Conservation (phyloP, 2,888 invertebrate species). For the Allygus modestus region DNA sequence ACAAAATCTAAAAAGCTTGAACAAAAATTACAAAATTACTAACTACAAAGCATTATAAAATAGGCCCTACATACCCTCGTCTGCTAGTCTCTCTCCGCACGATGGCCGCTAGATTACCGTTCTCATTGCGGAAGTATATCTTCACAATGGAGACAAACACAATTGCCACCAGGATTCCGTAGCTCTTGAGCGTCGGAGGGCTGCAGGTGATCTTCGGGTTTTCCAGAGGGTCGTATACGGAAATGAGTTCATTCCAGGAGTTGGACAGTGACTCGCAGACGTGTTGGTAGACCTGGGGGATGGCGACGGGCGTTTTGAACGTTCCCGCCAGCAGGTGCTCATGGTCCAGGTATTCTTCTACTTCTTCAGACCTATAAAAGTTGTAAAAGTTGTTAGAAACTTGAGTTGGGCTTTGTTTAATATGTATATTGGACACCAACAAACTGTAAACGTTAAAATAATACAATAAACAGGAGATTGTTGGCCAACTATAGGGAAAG, state of each 20-base stretch:
- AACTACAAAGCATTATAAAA: too few relatives aligned
- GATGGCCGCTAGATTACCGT: constrained; percentile 35
- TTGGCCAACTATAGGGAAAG: too few relatives aligned
- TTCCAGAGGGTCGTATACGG: constrained; percentile 87
- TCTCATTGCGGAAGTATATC: constrained; percentile 77
- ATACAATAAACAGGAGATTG: too few relatives aligned
- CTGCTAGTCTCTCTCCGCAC: constrained; percentile 27
- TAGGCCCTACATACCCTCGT: constrained; percentile 3
- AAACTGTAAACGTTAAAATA: too few relatives aligned
- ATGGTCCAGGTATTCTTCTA: constrained; percentile 57
- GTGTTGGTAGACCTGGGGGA: constrained; percentile 83
- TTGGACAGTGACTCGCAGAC: constrained; percentile 83
- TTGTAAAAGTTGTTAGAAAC: too few relatives aligned
- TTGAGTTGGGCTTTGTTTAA: too few relatives aligned
- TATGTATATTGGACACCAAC: too few relatives aligned
- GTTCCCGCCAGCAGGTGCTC: constrained; percentile 72
- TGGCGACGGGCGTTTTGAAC: constrained; percentile 78
- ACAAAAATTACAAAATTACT: too few relatives aligned
- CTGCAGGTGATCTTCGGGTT: constrained; percentile 76
- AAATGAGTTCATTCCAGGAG: constrained; percentile 89
- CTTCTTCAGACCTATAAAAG: constrained; percentile 35
- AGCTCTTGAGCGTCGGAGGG: constrained; percentile 66
- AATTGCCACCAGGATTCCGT: constrained; percentile 77
- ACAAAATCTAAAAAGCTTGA: too few relatives aligned
- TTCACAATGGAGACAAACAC: constrained; percentile 81